Base-by-base conservation (phyloP, 1,140 invertebrate species). In the Diachasmimorpha longicaudata region DNA sequence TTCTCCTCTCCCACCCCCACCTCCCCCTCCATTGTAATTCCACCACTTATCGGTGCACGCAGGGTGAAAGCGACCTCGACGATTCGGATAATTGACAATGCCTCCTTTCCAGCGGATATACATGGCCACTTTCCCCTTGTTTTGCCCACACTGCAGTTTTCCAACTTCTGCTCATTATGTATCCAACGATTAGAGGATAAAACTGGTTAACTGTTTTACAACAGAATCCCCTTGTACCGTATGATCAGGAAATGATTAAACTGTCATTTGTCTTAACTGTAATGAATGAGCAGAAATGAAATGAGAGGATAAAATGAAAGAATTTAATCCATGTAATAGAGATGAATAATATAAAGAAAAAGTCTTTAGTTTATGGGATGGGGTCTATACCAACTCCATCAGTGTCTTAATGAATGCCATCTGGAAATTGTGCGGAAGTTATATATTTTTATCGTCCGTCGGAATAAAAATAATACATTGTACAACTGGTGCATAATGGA, bases 71-170 rank as follows among this genome's bases (percentile, higher is more conserved):
- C 74, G 74, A 76, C 74, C 74, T 76, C 74, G 74, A 71, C 69
- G 52, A 77, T 77, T 79, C 75, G 46, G 31, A 79, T 79, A 77
- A 79, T 76, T 79, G 78, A 79, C 78, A 79, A 77, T 77, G 70
- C 63, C 44, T 48, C 68, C 69, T 39, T 72, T 58, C 73, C 25
- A 77, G 74, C 75, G 75, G 75, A 73, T 79, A 75, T 76, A 48
- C 78, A 79, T 70, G 39, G 31, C 31, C 73, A 74, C 74, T 79
- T 79, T 74, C 78, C 75, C 72, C 55, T 72, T 70, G 69, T 71
- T 72, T 70, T 70, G 58, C 58, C 21, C 23, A 58, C 70, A 58
- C 37, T 72, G 76, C 74, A 58, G 14, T 55, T 75, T 75, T 78
- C 68, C 25, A 71, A 63, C 46, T 37, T 68, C n/a, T 19, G 37